Percentiles rank a stretch among this genome's conserved stretches.
Evolutionary conservation across 2,797 vertebrate species (phyloP).

Genomic region (Labroides dimidiatus): DNA sequence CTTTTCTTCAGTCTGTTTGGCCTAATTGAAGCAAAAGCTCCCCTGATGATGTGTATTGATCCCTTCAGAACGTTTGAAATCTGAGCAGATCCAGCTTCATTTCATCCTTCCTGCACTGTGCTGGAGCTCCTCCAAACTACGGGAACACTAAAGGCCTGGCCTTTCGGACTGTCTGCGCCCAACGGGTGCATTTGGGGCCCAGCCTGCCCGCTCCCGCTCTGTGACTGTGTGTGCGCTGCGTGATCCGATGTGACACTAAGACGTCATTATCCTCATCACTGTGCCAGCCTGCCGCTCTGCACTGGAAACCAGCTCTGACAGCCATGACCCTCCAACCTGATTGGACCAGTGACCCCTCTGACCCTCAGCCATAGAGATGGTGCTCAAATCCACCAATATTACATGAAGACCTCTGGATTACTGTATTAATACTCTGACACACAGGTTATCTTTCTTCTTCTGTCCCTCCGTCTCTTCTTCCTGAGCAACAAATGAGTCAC

Average conservation of each 20-base stretch:
- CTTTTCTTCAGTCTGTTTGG: slow-evolving; percentile 45
- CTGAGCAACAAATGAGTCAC: slow-evolving; percentile 36
- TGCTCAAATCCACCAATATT: slow-evolving; percentile 74
- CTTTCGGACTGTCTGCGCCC: slow-evolving; percentile 62
- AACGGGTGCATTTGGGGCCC: slow-evolving; percentile 47
- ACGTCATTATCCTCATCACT: slow-evolving; percentile 79
- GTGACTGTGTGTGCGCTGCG: slow-evolving; percentile 63
- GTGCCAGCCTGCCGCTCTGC: slow-evolving; percentile 75
- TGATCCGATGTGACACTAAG: slow-evolving; percentile 78
- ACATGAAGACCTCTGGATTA: slow-evolving; percentile 78
- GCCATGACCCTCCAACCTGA: slow-evolving; percentile 76
- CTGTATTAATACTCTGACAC: slow-evolving; percentile 56
- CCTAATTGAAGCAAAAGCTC: slow-evolving; percentile 68
- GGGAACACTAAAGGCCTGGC: slow-evolving; percentile 74
- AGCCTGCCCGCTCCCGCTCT: slow-evolving; percentile 57
- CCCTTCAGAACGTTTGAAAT: slow-evolving; percentile 72
- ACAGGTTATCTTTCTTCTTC: slow-evolving; percentile 56
- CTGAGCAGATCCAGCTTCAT: slow-evolving; percentile 64
- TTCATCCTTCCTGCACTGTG: slow-evolving; percentile 66
- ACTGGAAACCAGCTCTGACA: slow-evolving; percentile 79
- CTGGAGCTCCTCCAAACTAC: slow-evolving; percentile 65
- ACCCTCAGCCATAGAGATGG: slow-evolving; percentile 76
- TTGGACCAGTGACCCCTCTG: slow-evolving; percentile 69
- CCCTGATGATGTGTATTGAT: slow-evolving; percentile 62
- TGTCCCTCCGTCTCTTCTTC: slow-evolving; percentile 39